Conservation (phyloP, 2,797 vertebrate genomes). For the Scleropages formosus region DNA sequence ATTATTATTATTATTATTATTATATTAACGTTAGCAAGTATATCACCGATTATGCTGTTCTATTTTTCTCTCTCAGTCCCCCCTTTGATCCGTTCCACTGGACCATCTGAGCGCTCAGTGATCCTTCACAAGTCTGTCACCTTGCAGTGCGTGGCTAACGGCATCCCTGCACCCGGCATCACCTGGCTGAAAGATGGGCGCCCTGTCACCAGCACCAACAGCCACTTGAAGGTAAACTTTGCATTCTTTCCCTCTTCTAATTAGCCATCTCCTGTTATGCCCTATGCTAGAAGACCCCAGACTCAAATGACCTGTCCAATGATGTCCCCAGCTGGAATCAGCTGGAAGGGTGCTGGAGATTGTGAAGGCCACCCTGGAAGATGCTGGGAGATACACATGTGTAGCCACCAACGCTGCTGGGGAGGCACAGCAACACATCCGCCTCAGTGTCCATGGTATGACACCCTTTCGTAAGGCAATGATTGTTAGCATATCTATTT, state of each 20-base stretch:
- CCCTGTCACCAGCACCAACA: conserved; percentile 81
- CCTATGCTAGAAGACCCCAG: background rate
- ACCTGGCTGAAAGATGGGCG: conserved; percentile 91
- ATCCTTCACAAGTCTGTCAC: conserved; percentile 75
- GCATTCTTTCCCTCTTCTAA: background rate
- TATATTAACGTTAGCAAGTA: too few species aligned
- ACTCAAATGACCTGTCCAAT: conserved; percentile 27
- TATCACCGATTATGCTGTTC: background rate
- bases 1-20: too few species aligned
- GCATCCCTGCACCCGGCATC: conserved; percentile 84
- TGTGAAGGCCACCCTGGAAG: conserved; percentile 71
- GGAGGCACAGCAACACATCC: conserved; percentile 82
- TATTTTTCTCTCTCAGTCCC: conserved; percentile 70
- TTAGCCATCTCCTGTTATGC: background rate
- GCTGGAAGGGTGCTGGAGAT: conserved; percentile 81
- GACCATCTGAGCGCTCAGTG: conserved; percentile 75
- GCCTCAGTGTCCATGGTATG: conserved; percentile 88
- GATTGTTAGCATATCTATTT: too few species aligned
- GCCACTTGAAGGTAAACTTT: conserved; percentile 75
- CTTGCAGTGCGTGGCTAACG: conserved; percentile 85
- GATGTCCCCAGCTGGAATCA: conserved; percentile 78
- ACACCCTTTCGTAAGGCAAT: background rate
- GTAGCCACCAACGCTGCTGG: conserved; percentile 93
- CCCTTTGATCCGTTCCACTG: conserved; percentile 80
- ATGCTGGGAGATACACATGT: conserved; percentile 88